A percentile compares a stretch with the other conserved stretches of the same genome.
phyloP scores from a whole-genome alignment of 2,888 invertebrate species.

The Thecocarcelia acutangulata region DNA sequence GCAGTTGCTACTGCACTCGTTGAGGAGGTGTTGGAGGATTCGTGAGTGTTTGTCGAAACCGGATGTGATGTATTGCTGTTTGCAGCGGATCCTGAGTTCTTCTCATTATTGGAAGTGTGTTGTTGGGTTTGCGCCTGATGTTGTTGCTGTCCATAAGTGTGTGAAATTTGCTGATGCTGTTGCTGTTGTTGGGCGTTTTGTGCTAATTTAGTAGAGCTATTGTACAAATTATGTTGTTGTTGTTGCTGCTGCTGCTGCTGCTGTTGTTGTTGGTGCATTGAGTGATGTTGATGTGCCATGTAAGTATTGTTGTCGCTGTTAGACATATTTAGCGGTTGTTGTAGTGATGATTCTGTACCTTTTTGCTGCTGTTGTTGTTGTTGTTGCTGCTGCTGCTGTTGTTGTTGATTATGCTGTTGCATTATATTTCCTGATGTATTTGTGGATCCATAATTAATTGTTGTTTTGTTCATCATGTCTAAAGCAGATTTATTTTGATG shows the following conservation, averaged over 20 bases:
- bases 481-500: constrained; percentile 67
- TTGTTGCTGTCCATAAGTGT: constrained; percentile 58
- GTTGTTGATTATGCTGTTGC: constrained; percentile 68
- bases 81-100: constrained; percentile 40
- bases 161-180: constrained; percentile 61
- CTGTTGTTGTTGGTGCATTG: constrained; percentile 71
- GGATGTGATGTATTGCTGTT: constrained; percentile 28
- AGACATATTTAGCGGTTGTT: constrained; percentile 71
- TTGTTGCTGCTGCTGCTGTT: constrained; percentile 58
- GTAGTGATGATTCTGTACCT: constrained; percentile 44
- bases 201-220: constrained; percentile 58
- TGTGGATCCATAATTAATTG: constrained; percentile 52
- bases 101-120: constrained; percentile 60
- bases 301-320: constrained; percentile 71
- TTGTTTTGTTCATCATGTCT: constrained; percentile 62
- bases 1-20: constrained; percentile 41
- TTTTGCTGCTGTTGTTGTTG: constrained; percentile 58
- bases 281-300: constrained; percentile 71
- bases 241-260: constrained; percentile 61
- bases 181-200: constrained; percentile 59
- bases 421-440: constrained; percentile 57
- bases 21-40: constrained; percentile 41
- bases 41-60: constrained; percentile 52
- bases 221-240: constrained; percentile 66
- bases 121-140: constrained; percentile 69